A percentile compares a stretch with the other conserved stretches of the same genome.
Evolutionary conservation across 2,888 invertebrate species (phyloP).

Genomic region (Chymomyza fuscimana): DNA sequence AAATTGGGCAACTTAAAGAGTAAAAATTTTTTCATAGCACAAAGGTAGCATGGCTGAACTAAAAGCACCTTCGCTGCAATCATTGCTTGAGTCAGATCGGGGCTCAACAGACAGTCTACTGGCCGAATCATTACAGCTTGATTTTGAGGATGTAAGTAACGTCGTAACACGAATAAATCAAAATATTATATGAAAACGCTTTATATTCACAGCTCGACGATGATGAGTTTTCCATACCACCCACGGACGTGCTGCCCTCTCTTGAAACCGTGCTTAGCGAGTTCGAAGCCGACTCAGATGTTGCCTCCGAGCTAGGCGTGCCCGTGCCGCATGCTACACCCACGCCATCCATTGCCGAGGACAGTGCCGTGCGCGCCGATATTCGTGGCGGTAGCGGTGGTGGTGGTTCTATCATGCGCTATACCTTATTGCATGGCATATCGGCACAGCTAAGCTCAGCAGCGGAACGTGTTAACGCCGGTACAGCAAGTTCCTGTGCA

Average conservation of each 20-base stretch:
- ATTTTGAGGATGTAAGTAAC: conserved; percentile 84
- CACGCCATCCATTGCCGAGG: conserved; percentile 78
- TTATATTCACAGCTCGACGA: conserved; percentile 86
- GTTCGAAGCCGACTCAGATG: conserved; percentile 84
- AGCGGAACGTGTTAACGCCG: conserved; percentile 92
- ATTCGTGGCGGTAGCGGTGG: conserved; percentile 69
- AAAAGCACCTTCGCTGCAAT: conserved; percentile 81
- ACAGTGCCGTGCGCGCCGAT: conserved; percentile 80
- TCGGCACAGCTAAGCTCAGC: conserved; percentile 94
- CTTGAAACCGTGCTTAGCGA: conserved; percentile 91
- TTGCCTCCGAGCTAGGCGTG: conserved; percentile 78
- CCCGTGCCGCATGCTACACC: conserved; percentile 77
- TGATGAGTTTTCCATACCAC: conserved; percentile 89
- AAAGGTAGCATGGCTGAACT: conserved; percentile 73
- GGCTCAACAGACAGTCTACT: conserved; percentile 86
- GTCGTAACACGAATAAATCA: not conserved
- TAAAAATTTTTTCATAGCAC: not conserved
- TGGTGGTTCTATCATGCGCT: conserved; percentile 85
- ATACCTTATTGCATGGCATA: conserved; percentile 91
- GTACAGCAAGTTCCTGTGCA: conserved; percentile 91
- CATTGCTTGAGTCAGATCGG: conserved; percentile 82
- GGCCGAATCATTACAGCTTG: conserved; percentile 82
- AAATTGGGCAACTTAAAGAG: not conserved
- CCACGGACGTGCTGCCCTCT: conserved; percentile 87
- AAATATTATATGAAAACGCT: not conserved